phyloP scores from a whole-genome alignment of 2,888 invertebrate species.

The Linnaemya tessellans region DNA sequence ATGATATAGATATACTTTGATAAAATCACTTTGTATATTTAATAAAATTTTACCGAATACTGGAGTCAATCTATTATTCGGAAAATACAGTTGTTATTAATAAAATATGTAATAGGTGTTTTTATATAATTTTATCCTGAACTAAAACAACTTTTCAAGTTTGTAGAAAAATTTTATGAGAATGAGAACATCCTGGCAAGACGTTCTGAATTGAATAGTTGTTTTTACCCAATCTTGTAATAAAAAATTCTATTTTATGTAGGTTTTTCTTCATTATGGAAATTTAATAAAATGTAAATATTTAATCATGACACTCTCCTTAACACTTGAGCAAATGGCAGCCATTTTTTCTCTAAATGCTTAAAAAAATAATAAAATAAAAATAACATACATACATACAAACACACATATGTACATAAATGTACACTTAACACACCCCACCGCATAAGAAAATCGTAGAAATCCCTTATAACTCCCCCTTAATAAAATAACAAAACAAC shows the following conservation, averaged over 20 bases:
- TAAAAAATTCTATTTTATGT: conserved; percentile 44
- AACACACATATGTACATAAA: conserved; percentile 1
- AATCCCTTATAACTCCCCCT: conserved; percentile 52
- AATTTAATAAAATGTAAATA: conserved; percentile 78
- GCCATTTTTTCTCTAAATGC: conserved; percentile 58
- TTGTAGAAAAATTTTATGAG: too few species aligned
- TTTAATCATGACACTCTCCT: conserved; percentile 77
- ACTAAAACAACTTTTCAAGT: too few species aligned
- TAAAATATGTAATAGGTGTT: too few species aligned
- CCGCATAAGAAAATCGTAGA: conserved; percentile 43
- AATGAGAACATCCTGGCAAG: not conserved
- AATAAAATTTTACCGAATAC: too few species aligned
- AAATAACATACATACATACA: conserved; percentile 32
- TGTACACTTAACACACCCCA: conserved; percentile 66
- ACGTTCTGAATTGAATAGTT: not conserved
- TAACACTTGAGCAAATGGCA: conserved; percentile 72
- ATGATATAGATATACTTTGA: too few species aligned
- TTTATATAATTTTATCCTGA: too few species aligned
- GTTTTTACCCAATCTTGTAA: not conserved
- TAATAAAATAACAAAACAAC: conserved; percentile 46
- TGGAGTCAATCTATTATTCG: too few species aligned
- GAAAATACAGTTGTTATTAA: too few species aligned
- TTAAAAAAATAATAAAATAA: conserved; percentile 32
- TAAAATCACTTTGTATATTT: too few species aligned
- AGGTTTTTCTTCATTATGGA: conserved; percentile 52